Percentiles rank a stretch among this genome's conserved stretches.
phyloP scores from a whole-genome alignment of 2,797 vertebrate species.

The Rhinatrema bivittatum region DNA sequence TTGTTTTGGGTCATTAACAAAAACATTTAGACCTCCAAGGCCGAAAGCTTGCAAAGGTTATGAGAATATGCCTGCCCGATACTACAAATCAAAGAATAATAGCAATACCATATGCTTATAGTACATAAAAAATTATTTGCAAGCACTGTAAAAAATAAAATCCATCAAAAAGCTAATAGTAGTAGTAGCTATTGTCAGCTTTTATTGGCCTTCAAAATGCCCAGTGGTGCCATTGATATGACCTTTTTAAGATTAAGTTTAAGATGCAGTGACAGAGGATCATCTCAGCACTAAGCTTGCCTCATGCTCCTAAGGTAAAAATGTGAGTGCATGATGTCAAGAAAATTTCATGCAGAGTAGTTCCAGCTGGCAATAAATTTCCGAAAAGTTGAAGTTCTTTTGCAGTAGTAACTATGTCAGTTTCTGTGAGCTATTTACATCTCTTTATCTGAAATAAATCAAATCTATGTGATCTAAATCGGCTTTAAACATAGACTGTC shows the following conservation, averaged over 20 bases:
- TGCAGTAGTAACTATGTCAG: neutral
- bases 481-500: no score
- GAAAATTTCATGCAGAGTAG: conserved; percentile 1
- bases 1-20: conserved; percentile 45
- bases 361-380: conserved; percentile 11
- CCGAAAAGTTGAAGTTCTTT: neutral
- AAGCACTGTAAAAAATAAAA: conserved; percentile 38
- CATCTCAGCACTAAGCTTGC: conserved; percentile 13
- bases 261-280: conserved; percentile 29
- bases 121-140: conserved; percentile 41
- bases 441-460: no score
- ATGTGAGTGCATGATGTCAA: conserved; percentile 7
- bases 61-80: conserved; percentile 64
- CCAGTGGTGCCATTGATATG: conserved; percentile 2
- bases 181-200: conserved; percentile 21
- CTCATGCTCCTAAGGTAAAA: conserved; percentile 3
- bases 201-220: conserved; percentile 21
- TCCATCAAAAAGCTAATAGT: conserved; percentile 41
- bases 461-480: no score
- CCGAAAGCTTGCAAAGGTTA: conserved; percentile 69
- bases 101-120: conserved; percentile 71
- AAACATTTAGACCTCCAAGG: conserved; percentile 60
- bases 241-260: conserved; percentile 21
- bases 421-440: neutral
- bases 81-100: conserved; percentile 72